These are phyloP conservation scores for Tryphoninae sp. DNA, from an alignment of 2,888 invertebrate species.

Conservation along the genomic window DNA sequence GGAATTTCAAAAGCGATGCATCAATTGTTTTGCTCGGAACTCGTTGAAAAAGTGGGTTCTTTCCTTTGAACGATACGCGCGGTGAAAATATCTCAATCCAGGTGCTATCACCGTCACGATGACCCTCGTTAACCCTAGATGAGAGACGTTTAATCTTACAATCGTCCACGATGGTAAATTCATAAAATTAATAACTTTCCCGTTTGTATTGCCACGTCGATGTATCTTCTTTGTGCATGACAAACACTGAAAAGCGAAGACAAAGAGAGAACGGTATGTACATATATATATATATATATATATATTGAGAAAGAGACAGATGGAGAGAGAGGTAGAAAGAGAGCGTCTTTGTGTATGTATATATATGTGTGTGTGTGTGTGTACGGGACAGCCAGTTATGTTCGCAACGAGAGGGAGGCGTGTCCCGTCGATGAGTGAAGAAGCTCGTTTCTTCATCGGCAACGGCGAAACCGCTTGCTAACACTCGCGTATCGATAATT, in stretches of 20 bases:
- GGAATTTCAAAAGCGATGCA: background rate
- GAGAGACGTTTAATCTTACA: background rate
- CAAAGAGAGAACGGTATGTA: constrained; percentile 50
- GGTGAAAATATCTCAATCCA: too few species aligned
- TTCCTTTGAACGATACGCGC: too few species aligned
- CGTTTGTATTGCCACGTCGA: constrained; percentile 20
- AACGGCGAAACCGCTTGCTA: constrained; percentile 43
- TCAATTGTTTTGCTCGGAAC: background rate
- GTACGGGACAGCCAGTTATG: constrained; percentile 64
- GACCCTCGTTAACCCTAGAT: background rate
- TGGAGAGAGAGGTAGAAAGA: background rate
- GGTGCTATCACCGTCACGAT: background rate
- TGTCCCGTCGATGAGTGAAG: constrained; percentile 62
- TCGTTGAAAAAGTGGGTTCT: background rate
- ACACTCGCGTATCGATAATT: constrained; percentile 64
- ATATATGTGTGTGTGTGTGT: constrained; percentile 17
- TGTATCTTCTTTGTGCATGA: constrained; percentile 15
- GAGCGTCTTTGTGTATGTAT: background rate
- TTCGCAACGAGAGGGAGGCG: constrained; percentile 66
- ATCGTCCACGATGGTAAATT: background rate
- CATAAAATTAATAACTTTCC: constrained; percentile 35
- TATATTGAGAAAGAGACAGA: background rate
- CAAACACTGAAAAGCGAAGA: constrained; percentile 45
- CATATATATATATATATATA: constrained; percentile 56
- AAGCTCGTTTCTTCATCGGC: constrained; percentile 61